A percentile compares a stretch with the other conserved stretches of the same genome.
Evolutionary conservation across 2,888 invertebrate species (phyloP).

Genomic region (Caenorhabditis sp.): DNA sequence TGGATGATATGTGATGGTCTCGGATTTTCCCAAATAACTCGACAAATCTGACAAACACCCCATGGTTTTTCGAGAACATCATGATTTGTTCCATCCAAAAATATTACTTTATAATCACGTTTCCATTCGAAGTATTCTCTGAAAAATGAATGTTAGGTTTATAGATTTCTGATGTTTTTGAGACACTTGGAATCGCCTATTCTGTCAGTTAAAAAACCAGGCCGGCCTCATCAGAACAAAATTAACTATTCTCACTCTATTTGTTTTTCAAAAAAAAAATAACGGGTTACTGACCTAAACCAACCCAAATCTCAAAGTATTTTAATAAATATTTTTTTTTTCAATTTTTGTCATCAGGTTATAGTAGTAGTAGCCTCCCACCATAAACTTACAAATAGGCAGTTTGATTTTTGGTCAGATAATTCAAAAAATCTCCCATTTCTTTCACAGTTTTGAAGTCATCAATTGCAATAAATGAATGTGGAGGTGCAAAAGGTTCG

Average conservation of each 20-base stretch:
- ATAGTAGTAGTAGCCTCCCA: too few species aligned
- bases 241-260: too few species aligned
- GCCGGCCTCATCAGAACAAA: too few species aligned
- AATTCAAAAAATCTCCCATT: conserved; percentile 72
- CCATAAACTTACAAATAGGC: conserved; percentile 71
- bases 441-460: conserved; percentile 72
- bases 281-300: too few species aligned
- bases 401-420: conserved; percentile 71
- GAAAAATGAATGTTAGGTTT: too few species aligned
- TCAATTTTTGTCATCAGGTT: not conserved
- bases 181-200: too few species aligned
- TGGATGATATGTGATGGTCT: conserved; percentile 31
- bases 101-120: conserved; percentile 61
- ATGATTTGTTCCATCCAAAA: conserved; percentile 62
- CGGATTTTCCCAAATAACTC: conserved; percentile 54
- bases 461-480: conserved; percentile 73
- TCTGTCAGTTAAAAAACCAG: too few species aligned
- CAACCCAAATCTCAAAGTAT: too few species aligned
- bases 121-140: conserved; percentile 74
- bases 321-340: not conserved
- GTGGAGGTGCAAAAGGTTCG: conserved; percentile 70
- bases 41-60: conserved; percentile 70
- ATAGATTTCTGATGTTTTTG: too few species aligned
- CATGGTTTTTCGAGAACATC: conserved; percentile 67
- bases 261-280: too few species aligned